phyloP scores from a whole-genome alignment of 2,797 vertebrate genomes.

The Staurois parvus region DNA sequence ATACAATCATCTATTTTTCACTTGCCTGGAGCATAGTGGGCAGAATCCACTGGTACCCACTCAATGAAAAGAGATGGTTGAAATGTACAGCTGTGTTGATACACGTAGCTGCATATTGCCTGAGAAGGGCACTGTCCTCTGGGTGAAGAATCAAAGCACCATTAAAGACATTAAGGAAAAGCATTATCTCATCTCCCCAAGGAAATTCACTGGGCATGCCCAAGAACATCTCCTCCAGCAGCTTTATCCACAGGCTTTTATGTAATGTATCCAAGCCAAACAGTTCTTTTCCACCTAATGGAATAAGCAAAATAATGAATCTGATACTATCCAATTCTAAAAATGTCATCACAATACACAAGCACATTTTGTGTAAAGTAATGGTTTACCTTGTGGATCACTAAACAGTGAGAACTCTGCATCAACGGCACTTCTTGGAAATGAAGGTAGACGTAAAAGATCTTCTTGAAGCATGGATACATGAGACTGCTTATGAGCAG shows the following conservation, averaged over 20 bases:
- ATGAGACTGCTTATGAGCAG: conserved; percentile 95
- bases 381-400: conserved; percentile 86
- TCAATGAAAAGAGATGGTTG: conserved; percentile 98
- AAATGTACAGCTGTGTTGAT: conserved; percentile 98
- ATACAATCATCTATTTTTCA: neutral
- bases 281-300: conserved; percentile 89
- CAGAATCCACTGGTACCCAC: conserved; percentile 98
- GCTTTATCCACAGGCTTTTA: conserved; percentile 98
- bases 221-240: conserved; percentile 98
- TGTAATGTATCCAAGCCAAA: conserved; percentile 97
- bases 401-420: conserved; percentile 97
- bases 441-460: conserved; percentile 94
- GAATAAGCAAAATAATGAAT: conserved; percentile 12
- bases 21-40: conserved; percentile 96
- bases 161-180: conserved; percentile 96
- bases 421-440: conserved; percentile 94
- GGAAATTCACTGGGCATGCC: conserved; percentile 99
- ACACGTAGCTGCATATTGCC: conserved; percentile 95
- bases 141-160: conserved; percentile 95
- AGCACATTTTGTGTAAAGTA: neutral
- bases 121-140: conserved; percentile 93
- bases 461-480: conserved; percentile 98
- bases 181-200: conserved; percentile 99
- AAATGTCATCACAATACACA: neutral
- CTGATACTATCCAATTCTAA: conserved; percentile 23